A percentile compares a stretch with the other conserved stretches of the same genome.
These are phyloP conservation scores for Tipula helvola DNA, from an alignment of 2,888 invertebrate genomes.

Conservation along the genomic window DNA sequence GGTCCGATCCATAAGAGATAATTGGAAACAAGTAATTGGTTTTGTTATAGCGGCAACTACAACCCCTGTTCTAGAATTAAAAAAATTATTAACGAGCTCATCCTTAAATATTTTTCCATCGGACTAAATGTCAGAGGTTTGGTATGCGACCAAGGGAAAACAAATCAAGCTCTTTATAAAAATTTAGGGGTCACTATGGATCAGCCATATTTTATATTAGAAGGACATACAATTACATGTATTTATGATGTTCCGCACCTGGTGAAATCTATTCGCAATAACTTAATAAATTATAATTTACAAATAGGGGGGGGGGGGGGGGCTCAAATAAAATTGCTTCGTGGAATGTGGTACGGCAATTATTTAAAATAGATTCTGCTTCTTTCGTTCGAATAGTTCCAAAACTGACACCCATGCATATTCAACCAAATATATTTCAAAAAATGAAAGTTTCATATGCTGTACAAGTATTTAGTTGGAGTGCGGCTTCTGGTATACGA, in stretches of 20 bases:
- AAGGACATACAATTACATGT: neutral
- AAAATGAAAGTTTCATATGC: too few relatives aligned
- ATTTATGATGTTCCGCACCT: neutral
- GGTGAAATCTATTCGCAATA: neutral
- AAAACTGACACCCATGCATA: too few relatives aligned
- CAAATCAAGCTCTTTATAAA: too few relatives aligned
- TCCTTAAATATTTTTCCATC: neutral
- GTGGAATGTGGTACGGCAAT: neutral
- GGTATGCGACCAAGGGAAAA: too few relatives aligned
- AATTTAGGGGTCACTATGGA: neutral
- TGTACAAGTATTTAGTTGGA: too few relatives aligned
- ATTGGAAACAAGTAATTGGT: neutral
- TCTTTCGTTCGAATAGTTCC: neutral
- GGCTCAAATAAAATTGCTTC: neutral
- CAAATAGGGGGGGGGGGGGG: too few relatives aligned
- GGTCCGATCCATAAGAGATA: neutral
- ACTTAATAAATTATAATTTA: neutral
- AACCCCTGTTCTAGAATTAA: too few relatives aligned
- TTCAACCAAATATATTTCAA: too few relatives aligned
- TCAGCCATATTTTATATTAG: neutral
- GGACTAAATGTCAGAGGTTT: neutral
- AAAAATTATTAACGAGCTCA: too few relatives aligned
- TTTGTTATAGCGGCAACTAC: neutral
- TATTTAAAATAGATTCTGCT: neutral
- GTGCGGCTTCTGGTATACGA: too few relatives aligned